Conservation (phyloP, 2,113 vertebrate species). For the Eubucco bourcierii region DNA sequence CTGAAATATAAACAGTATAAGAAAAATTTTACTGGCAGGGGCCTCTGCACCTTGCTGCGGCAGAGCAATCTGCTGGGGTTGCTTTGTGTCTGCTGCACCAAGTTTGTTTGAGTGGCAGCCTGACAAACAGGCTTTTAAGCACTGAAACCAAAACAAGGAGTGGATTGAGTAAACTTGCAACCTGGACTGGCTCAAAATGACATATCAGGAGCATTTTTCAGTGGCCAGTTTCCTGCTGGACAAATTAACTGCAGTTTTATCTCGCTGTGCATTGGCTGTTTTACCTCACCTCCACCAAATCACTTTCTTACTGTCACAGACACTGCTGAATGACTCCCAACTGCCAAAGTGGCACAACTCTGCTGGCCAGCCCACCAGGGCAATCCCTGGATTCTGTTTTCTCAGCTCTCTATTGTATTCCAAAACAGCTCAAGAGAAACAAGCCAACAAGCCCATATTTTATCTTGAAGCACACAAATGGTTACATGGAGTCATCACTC, state of each 20-base stretch:
- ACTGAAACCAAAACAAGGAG: slow-evolving; percentile 61
- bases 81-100: slow-evolving; percentile 38
- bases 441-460: background rate
- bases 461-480: background rate
- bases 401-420: background rate
- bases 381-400: background rate
- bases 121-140: slow-evolving; percentile 66
- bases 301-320: slow-evolving; percentile 38
- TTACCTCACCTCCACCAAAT: slow-evolving; percentile 66
- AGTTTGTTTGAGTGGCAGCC: slow-evolving; percentile 54
- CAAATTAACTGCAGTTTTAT: slow-evolving; percentile 64
- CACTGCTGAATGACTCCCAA: slow-evolving; percentile 42
- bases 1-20: slow-evolving; percentile 62
- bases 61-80: background rate
- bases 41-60: background rate
- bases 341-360: slow-evolving; percentile 9
- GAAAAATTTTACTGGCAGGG: slow-evolving; percentile 46
- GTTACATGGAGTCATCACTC: background rate
- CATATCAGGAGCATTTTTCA: slow-evolving; percentile 61
- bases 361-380: background rate
- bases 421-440: background rate
- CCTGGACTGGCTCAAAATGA: slow-evolving; percentile 63
- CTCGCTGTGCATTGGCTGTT: slow-evolving; percentile 48
- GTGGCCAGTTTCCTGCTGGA: slow-evolving; percentile 63
- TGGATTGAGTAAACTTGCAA: slow-evolving; percentile 50